phyloP scores from a whole-genome alignment of 2,113 vertebrate genomes.

The Heteronetta atricapilla region DNA sequence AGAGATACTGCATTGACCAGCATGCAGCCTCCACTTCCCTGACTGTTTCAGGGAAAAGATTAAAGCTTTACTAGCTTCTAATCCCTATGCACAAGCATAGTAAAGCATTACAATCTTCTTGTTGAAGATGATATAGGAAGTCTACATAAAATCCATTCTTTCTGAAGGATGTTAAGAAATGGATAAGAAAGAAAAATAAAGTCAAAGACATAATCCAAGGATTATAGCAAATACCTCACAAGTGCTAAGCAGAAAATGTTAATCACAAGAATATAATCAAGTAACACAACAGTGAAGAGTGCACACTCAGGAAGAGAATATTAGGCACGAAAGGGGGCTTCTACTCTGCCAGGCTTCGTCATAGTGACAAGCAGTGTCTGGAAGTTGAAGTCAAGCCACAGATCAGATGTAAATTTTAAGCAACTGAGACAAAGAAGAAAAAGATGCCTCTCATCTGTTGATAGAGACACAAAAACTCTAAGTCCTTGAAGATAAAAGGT shows the following conservation, averaged over 20 bases:
- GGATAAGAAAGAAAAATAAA: not conserved
- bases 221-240: not conserved
- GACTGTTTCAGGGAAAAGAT: not conserved
- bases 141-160: not conserved
- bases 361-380: not conserved
- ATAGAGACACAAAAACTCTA: not conserved
- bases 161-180: not conserved
- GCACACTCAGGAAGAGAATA: not conserved
- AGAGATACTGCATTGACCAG: not conserved
- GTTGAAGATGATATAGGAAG: not conserved
- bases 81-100: not conserved
- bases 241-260: not conserved
- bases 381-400: not conserved
- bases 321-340: not conserved
- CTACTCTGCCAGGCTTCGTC: not conserved
- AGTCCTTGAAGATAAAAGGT: constrained; percentile 13
- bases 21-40: not conserved
- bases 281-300: not conserved
- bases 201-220: not conserved
- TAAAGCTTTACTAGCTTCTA: not conserved
- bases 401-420: not conserved
- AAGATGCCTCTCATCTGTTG: not conserved
- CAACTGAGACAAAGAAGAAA: not conserved
- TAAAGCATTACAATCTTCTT: not conserved
- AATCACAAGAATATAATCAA: not conserved